Evolutionary conservation across 1,140 invertebrate genomes (phyloP).

Genomic region (Triops longicaudatus): DNA sequence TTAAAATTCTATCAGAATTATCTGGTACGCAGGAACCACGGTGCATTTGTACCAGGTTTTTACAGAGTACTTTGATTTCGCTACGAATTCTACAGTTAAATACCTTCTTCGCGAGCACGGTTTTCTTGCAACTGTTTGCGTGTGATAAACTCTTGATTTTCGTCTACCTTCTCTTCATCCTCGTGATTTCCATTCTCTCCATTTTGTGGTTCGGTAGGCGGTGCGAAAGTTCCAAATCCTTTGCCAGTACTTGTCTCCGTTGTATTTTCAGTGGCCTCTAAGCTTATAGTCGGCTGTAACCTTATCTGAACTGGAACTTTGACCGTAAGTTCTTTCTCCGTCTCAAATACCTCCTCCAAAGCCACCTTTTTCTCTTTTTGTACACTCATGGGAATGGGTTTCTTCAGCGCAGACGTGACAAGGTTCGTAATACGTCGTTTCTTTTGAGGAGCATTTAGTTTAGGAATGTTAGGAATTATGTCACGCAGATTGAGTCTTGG

Average conservation of each 20-base stretch:
- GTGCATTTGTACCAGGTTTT: too few relatives aligned
- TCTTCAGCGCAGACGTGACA: neutral
- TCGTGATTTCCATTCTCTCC: conserved; percentile 37
- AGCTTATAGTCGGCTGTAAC: conserved; percentile 40
- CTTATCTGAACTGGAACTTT: conserved; percentile 32
- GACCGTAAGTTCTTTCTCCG: neutral
- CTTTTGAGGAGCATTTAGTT: neutral
- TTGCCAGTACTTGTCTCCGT: conserved; percentile 34
- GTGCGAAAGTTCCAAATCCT: conserved; percentile 45
- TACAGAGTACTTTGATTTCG: too few relatives aligned
- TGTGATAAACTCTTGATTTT: conserved; percentile 49
- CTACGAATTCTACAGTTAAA: too few relatives aligned
- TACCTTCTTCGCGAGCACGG: conserved; percentile 54
- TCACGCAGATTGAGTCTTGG: conserved; percentile 31
- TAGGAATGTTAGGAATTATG: neutral
- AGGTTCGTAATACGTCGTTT: neutral
- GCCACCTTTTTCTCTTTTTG: conserved; percentile 32
- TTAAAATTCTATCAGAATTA: neutral
- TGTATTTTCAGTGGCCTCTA: conserved; percentile 53
- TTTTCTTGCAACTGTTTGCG: conserved; percentile 57
- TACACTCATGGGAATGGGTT: neutral
- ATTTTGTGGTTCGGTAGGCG: conserved; percentile 36
- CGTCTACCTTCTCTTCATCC: conserved; percentile 32
- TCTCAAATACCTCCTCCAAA: conserved; percentile 57
- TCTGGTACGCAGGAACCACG: conserved; percentile 17